phyloP scores from a whole-genome alignment of 2,888 invertebrate genomes.

The Cabera pusaria region DNA sequence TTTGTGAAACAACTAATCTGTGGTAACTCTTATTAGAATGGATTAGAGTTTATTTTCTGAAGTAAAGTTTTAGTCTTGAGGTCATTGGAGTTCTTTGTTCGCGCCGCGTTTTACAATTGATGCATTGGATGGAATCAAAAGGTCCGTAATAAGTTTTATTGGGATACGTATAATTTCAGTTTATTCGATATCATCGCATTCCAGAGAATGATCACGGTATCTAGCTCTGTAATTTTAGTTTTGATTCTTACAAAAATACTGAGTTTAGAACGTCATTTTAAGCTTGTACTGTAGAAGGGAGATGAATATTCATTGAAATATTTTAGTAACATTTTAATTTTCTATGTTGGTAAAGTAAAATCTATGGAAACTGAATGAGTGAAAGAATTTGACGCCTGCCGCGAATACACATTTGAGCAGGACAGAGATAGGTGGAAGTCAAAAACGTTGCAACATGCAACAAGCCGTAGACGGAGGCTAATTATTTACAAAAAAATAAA shows the following conservation, averaged over 20 bases:
- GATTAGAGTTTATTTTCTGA: slow-evolving; percentile 10
- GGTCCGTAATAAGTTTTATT: slow-evolving; percentile 36
- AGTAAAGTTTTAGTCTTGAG: slow-evolving; percentile 1
- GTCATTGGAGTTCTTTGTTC: slow-evolving; percentile 37
- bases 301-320: too few species aligned
- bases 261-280: too few species aligned
- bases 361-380: too few species aligned
- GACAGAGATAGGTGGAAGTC: too few species aligned
- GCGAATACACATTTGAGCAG: too few species aligned
- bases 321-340: too few species aligned
- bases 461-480: too few species aligned
- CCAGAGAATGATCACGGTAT: slow-evolving; percentile 1
- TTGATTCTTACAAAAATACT: not conserved
- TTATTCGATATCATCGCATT: slow-evolving; percentile 19
- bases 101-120: slow-evolving; percentile 46
- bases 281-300: too few species aligned
- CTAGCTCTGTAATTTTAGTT: not conserved
- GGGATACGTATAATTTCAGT: slow-evolving; percentile 37
- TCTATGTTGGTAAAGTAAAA: too few species aligned
- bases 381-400: too few species aligned
- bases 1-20: slow-evolving; percentile 13
- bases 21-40: slow-evolving; percentile 10
- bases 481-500: too few species aligned
- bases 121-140: slow-evolving; percentile 38
- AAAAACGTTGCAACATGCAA: too few species aligned